Evolutionary conservation across 1,140 invertebrate species (phyloP).

Genomic region (Bombus confusus): DNA sequence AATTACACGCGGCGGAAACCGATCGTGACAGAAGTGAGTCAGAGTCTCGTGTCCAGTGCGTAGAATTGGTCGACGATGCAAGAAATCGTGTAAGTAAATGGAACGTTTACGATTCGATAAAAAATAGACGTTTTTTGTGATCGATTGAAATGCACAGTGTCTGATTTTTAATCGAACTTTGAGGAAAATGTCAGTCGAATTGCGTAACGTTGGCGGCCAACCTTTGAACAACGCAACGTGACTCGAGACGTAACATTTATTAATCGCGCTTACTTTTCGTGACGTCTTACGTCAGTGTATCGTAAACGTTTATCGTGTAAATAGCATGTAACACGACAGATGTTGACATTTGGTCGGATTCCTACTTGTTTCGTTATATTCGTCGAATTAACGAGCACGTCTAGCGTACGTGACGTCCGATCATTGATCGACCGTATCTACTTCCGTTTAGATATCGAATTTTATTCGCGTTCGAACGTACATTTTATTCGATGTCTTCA

Average conservation of each 20-base stretch:
- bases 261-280: slow-evolving; percentile 9
- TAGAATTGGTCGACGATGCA: slow-evolving; percentile 18
- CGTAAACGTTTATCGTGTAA: not conserved
- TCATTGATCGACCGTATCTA: not conserved
- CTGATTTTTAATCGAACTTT: not conserved
- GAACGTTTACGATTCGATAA: not conserved
- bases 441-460: not conserved
- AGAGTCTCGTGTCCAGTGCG: not conserved
- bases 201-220: slow-evolving; percentile 5
- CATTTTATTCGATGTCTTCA: not conserved
- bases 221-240: slow-evolving; percentile 48
- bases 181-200: not conserved
- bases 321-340: not conserved
- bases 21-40: slow-evolving; percentile 2
- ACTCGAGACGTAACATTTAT: slow-evolving; percentile 41
- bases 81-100: slow-evolving; percentile 46
- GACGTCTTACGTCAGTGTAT: not conserved
- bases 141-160: not conserved
- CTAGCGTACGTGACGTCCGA: not conserved
- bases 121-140: not conserved
- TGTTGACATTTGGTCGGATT: too few species aligned
- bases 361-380: not conserved
- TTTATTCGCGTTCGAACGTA: not conserved
- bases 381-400: not conserved
- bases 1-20: not conserved